Percentiles rank a stretch among this genome's conserved stretches.
Conservation (phyloP, 2,113 vertebrate genomes). For the Chaetops frenatus region DNA sequence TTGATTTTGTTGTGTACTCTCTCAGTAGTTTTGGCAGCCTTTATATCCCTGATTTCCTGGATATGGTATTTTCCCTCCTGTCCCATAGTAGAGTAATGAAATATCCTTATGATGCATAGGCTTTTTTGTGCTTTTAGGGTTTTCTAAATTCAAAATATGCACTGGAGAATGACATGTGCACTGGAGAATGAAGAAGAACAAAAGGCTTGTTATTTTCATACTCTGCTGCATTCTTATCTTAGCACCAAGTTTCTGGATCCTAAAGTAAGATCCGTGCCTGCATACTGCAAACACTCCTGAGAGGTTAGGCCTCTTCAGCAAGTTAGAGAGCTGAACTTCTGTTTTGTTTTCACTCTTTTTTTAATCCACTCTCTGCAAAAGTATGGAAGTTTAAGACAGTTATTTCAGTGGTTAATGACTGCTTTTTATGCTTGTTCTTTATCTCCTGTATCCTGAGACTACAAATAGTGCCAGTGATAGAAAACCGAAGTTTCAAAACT, state of each 20-base stretch:
- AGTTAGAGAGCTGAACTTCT: neutral
- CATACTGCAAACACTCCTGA: neutral
- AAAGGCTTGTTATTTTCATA: slow-evolving; percentile 75
- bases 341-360: neutral
- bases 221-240: slow-evolving; percentile 60
- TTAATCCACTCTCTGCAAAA: neutral
- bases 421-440: neutral
- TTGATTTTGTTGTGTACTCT: neutral
- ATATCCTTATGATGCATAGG: neutral
- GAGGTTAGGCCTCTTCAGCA: neutral
- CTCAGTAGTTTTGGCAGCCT: neutral
- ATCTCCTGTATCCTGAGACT: neutral
- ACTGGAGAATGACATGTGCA: slow-evolving; percentile 58
- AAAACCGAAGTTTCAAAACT: neutral
- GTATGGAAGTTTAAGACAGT: neutral
- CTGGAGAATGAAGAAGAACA: slow-evolving; percentile 49
- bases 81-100: neutral
- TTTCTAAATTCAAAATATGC: slow-evolving; percentile 45
- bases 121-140: neutral
- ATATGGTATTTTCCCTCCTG: neutral
- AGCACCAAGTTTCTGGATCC: slow-evolving; percentile 40
- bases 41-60: neutral
- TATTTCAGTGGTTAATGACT: neutral
- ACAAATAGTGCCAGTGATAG: neutral
- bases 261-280: neutral